Base-by-base conservation (phyloP, 2,888 invertebrate genomes). In the Stenodema calcarata region DNA sequence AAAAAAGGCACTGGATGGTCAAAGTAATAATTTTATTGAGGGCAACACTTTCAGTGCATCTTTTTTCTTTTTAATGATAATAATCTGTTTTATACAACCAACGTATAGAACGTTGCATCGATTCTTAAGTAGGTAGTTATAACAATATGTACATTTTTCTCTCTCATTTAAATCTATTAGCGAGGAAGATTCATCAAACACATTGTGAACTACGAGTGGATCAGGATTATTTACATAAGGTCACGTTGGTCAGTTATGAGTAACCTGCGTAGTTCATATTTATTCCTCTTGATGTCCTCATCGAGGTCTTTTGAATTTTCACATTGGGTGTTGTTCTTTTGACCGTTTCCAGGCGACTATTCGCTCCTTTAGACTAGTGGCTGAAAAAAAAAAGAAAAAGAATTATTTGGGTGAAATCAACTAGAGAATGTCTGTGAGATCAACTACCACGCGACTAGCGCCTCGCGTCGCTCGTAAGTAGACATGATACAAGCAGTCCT, bases 271-370 rank as follows among this genome's bases (percentile, higher is more conserved):
- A 62, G 62, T 62, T 62, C 62, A 27, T 23, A 62, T 62, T 47
- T 47, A 47, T 16, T 12, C 62, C 62, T 62, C 62, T 4, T 11
- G 23, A 4, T 27, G 23, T 4, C 23, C n/a, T 62, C 62, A 62
- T 23, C 62, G 62, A 62, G 62, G 62, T 62, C 62, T 62, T 62
- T 73, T 73, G 27, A 47, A 23, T 54, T 76, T 35, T 85, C 47
- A 81, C 86, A 84, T 84, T 41, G 41, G 82, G 30, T 75, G 42
- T 44, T 84, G 88, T 86, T 88, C 93, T 92, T 96, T 96, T 90
- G 96, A 95, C 89, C 94, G 94, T 91, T 96, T 96, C 98, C 98
- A 98, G 90, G 94, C 94, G 89, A 94, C 93, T 91, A 98, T 98
- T 90, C 95, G 94, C 91, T 96, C 95, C 92, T 97, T 97, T 88